Evolutionary conservation across 2,888 invertebrate species (phyloP).

Genomic region (Lamproptera curius): DNA sequence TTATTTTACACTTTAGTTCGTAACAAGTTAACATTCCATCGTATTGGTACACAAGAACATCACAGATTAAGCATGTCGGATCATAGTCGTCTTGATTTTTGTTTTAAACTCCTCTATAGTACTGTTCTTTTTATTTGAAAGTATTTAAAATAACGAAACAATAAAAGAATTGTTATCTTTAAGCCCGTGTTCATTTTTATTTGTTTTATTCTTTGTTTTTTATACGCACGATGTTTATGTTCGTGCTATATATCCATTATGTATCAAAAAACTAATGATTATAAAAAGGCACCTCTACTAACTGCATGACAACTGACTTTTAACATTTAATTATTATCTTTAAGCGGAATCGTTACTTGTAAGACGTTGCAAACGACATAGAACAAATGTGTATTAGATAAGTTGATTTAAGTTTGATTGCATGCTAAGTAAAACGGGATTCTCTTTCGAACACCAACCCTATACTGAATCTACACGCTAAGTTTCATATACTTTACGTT

Average conservation of each 20-base stretch:
- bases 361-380: conserved; percentile 42
- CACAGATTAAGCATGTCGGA: conserved; percentile 39
- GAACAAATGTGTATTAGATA: conserved; percentile 47
- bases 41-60: conserved; percentile 39
- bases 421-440: conserved; percentile 18
- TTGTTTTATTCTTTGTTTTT: background rate
- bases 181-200: background rate
- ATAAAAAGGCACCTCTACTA: conserved; percentile 54
- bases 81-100: conserved; percentile 28
- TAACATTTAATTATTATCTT: conserved; percentile 32
- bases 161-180: too few relatives aligned
- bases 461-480: conserved; percentile 38
- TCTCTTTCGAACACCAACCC: conserved; percentile 20
- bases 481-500: conserved; percentile 35
- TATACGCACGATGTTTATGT: too few relatives aligned
- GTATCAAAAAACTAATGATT: conserved; percentile 22
- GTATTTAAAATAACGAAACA: too few relatives aligned
- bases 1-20: conserved; percentile 50
- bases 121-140: too few relatives aligned
- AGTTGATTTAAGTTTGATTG: conserved; percentile 26
- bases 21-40: conserved; percentile 67
- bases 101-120: too few relatives aligned
- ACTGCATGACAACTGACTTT: conserved; percentile 62
- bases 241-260: background rate
- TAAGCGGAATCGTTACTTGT: conserved; percentile 46